Evolutionary conservation across 2,797 vertebrate species (phyloP).

Genomic region (Pseudochirops cupreus): DNA sequence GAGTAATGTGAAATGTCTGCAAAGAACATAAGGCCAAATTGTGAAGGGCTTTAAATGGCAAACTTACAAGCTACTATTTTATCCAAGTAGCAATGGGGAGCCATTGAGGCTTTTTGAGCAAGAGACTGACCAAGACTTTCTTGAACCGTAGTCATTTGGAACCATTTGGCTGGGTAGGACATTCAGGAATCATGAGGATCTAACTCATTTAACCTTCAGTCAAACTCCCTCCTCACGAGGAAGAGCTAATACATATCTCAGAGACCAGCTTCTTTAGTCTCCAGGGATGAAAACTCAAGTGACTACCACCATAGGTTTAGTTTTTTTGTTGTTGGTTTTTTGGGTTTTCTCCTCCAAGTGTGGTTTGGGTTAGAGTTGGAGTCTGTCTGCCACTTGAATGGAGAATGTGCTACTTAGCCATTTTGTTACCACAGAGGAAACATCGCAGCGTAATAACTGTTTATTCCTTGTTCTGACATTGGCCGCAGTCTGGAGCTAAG

Average conservation of each 20-base stretch:
- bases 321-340: background rate
- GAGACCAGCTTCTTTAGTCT: background rate
- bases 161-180: background rate
- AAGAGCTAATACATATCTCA: background rate
- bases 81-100: background rate
- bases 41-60: background rate
- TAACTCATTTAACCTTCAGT: background rate
- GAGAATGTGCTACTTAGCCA: constrained; percentile 9
- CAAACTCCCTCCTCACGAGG: background rate
- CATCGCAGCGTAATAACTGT: background rate
- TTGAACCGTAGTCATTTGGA: background rate
- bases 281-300: background rate
- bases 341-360: background rate
- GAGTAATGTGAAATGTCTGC: background rate
- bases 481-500: background rate
- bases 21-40: background rate
- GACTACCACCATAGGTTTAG: background rate
- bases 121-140: background rate
- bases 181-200: background rate
- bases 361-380: background rate
- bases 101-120: background rate
- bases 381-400: background rate
- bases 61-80: background rate
- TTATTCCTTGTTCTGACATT: background rate
- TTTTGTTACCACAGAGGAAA: background rate